A percentile compares a stretch with the other conserved stretches of the same genome.
These are phyloP conservation scores for Pocillopora verrucosa DNA, from an alignment of 64 coral and sea anemone species.

Conservation along the genomic window DNA sequence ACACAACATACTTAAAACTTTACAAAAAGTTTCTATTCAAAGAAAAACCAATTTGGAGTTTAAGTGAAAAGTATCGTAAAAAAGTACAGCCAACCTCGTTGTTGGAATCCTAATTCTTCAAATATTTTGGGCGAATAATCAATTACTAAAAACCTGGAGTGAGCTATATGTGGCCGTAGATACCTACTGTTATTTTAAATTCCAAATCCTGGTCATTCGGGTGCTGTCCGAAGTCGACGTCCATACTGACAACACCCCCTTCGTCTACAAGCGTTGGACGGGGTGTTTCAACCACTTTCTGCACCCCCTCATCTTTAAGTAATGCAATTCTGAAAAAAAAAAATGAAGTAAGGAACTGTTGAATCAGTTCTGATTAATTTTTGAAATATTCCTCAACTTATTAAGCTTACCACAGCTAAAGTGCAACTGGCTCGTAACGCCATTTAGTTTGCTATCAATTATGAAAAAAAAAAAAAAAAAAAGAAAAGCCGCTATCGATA, in stretches of 20 bases:
- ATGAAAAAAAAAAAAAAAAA: no score
- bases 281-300: background rate
- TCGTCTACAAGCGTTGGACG: background rate
- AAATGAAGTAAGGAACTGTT: background rate
- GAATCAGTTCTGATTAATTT: background rate
- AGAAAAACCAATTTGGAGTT: no score
- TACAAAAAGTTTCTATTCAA: no score
- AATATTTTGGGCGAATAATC: no score
- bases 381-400: background rate
- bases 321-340: background rate
- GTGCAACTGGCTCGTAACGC: background rate
- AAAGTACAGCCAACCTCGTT: no score
- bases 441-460: background rate
- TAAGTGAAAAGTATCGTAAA: no score
- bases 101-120: no score
- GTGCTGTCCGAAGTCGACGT: background rate
- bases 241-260: background rate
- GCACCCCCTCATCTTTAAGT: background rate
- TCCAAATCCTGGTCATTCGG: background rate
- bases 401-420: background rate
- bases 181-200: background rate
- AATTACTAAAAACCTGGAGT: no score
- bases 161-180: background rate
- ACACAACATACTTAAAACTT: no score
- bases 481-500: no score